Percentiles rank a stretch among this genome's conserved stretches.
Conservation (phyloP, 2,888 invertebrate genomes). For the Drosophila imparisetae region DNA sequence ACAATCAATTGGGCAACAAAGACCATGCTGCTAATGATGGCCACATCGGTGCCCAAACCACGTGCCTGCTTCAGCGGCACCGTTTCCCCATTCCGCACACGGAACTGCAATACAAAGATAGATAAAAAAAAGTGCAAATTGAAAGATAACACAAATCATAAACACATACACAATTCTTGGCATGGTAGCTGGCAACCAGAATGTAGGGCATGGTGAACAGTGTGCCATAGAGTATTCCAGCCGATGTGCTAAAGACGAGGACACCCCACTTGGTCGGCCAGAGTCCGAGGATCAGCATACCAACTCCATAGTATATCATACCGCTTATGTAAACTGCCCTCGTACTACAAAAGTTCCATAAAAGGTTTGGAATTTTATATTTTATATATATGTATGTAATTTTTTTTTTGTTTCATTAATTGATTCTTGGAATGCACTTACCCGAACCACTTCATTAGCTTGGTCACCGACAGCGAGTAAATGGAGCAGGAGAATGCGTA, state of each 20-base stretch:
- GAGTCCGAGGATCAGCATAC: slow-evolving; percentile 84
- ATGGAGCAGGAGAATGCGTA: slow-evolving; percentile 85
- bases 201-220: slow-evolving; percentile 85
- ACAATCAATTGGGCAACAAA: slow-evolving; percentile 84
- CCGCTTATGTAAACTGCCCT: slow-evolving; percentile 83
- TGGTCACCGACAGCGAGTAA: slow-evolving; percentile 84
- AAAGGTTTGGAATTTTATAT: neutral
- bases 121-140: neutral
- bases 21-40: slow-evolving; percentile 85
- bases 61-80: slow-evolving; percentile 83
- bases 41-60: slow-evolving; percentile 85
- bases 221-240: slow-evolving; percentile 84
- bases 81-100: slow-evolving; percentile 81
- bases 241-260: slow-evolving; percentile 83
- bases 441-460: slow-evolving; percentile 83
- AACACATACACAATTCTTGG: slow-evolving; percentile 84
- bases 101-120: slow-evolving; percentile 72
- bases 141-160: neutral
- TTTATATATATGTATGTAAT: neutral
- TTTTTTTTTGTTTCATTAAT: neutral
- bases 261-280: slow-evolving; percentile 84
- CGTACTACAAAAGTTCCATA: slow-evolving; percentile 59
- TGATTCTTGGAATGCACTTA: slow-evolving; percentile 50
- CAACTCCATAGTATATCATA: slow-evolving; percentile 83
- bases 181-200: slow-evolving; percentile 84